These are phyloP conservation scores for Macrotis lagotis DNA, from an alignment of 2,113 vertebrate species.

Conservation along the genomic window DNA sequence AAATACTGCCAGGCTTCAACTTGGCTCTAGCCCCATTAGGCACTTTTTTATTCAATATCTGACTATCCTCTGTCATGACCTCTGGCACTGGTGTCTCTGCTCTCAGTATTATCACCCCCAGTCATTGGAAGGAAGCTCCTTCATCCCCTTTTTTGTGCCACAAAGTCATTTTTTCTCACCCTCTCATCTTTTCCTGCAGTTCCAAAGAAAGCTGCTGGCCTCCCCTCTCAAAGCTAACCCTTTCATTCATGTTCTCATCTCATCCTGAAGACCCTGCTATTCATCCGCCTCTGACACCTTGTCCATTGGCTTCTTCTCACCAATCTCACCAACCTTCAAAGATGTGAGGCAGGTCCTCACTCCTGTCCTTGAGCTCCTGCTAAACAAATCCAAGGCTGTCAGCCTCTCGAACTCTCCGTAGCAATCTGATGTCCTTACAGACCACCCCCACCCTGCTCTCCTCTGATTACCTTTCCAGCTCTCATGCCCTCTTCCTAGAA, in stretches of 20 bases:
- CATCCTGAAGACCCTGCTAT: not conserved
- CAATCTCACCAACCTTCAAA: too few relatives aligned
- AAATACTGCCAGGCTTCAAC: not conserved
- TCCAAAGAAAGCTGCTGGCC: not conserved
- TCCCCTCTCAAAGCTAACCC: not conserved
- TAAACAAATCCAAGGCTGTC: not conserved
- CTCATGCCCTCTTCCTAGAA: not conserved
- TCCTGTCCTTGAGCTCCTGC: not conserved
- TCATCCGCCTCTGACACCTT: too few relatives aligned
- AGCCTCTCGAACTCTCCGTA: not conserved
- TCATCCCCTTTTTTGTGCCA: not conserved
- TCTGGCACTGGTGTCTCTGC: too few relatives aligned
- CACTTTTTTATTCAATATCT: not conserved
- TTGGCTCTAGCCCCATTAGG: not conserved
- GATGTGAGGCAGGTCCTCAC: not conserved
- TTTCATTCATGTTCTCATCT: not conserved
- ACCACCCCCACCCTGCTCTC: not conserved
- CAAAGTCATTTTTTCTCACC: not conserved
- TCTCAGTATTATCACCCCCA: not conserved
- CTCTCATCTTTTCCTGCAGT: not conserved
- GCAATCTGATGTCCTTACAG: not conserved
- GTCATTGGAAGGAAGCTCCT: not conserved
- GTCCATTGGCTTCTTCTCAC: too few relatives aligned
- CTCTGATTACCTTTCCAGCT: not conserved
- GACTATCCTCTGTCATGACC: not conserved